Base-by-base conservation (phyloP, 2,113 vertebrate genomes). In the Lophura nycthemera region DNA sequence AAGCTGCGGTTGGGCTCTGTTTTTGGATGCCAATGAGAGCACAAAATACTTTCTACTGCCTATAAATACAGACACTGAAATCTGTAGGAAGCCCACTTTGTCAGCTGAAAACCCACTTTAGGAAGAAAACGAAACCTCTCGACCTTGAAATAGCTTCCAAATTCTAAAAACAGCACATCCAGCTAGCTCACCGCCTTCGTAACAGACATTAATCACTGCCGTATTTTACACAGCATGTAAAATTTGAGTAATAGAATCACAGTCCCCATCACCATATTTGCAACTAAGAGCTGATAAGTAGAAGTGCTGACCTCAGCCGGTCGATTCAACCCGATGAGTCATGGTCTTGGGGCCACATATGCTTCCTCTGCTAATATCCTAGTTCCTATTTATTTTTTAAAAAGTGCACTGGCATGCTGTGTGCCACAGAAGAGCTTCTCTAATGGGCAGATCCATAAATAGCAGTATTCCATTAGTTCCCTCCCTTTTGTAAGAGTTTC, bases 401-500 rank as follows among this genome's bases (percentile, higher is more conserved):
- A 30, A 93, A 94, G 61, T 87, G 83, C 3, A 5, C 70, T 79
- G 77, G 77, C 95, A 66, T 95, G 86, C 92, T 91, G 93, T 7
- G 67, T 70, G 66, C 74, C 63, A 87, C 16, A 94, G 87, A 96
- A 94, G 56, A 94, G 82, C 63, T 93, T 90, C 89, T 89, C 74
- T 96, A 96, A 96, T 96, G 86, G 95, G 88, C 92, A 94, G 40
- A 86, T 95, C 96, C 92, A 95, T 94, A 95, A 96, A 96, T 96
- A 96, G 95, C 93, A 94, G 92, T 87, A 93, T 90, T 81, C 86
- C 83, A 96, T 92, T 92, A 69, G 30, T 69, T 95, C 45, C 6
- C 45, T 81, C 40, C 94, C 83, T 63, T 95, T 93, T 93, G 88
- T 96, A 34, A 75, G 77, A 32, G 27, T 80, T 94, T 93, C 81